phyloP scores from a whole-genome alignment of 2,797 vertebrate genomes.

The Labroides dimidiatus region DNA sequence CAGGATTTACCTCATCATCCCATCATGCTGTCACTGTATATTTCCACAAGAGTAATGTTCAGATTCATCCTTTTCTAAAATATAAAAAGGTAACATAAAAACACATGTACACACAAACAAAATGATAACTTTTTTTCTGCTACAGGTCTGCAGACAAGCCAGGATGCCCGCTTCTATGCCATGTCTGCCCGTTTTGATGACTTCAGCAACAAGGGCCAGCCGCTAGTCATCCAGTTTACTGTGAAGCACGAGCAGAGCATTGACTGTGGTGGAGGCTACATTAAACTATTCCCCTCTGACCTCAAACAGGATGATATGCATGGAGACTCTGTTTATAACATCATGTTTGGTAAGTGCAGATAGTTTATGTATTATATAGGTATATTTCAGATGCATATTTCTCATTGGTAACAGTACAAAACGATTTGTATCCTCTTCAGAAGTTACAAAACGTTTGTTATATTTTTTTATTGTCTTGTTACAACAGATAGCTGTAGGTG shows the following conservation, averaged over 20 bases:
- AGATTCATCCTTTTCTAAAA: too few species aligned
- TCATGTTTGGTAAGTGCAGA: conserved; percentile 86
- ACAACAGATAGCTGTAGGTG: neutral
- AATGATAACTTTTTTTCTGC: neutral
- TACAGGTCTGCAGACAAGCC: conserved; percentile 86
- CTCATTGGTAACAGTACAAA: too few species aligned
- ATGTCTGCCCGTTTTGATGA: conserved; percentile 85
- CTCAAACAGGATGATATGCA: conserved; percentile 86
- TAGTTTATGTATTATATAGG: too few species aligned
- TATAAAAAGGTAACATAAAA: too few species aligned
- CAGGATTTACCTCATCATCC: neutral
- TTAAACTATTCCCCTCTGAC: conserved; percentile 87
- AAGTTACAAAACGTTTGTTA: too few species aligned
- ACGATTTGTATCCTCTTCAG: neutral
- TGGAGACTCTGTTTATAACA: conserved; percentile 87
- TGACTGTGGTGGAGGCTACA: conserved; percentile 87
- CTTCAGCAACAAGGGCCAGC: conserved; percentile 86
- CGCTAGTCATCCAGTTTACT: conserved; percentile 85
- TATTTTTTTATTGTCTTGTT: neutral
- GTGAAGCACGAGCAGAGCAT: conserved; percentile 90
- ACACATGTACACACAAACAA: too few species aligned
- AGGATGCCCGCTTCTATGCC: conserved; percentile 87
- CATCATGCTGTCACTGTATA: neutral
- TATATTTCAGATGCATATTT: too few species aligned
- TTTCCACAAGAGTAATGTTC: too few species aligned